phyloP scores from a whole-genome alignment of 2,113 vertebrate species.

The Pelusios castaneus region DNA sequence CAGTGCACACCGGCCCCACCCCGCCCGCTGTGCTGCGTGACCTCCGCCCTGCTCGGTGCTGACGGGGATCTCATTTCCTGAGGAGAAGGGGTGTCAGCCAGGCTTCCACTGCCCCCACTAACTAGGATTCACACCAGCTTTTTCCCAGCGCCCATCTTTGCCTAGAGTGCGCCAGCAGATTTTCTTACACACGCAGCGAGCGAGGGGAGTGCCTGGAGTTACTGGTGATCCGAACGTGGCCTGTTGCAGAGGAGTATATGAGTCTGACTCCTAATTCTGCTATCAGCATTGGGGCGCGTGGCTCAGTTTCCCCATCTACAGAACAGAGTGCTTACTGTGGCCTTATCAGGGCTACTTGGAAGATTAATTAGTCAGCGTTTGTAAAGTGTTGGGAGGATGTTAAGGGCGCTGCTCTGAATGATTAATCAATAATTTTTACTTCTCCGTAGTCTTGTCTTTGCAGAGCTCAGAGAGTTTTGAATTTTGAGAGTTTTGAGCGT shows the following conservation, averaged over 20 bases:
- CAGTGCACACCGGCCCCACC: not conserved
- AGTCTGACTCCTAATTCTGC: not conserved
- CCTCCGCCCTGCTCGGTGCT: not conserved
- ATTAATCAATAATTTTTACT: not conserved
- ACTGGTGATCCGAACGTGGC: not conserved
- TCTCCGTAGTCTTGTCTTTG: not conserved
- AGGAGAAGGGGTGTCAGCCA: not conserved
- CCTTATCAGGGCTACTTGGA: not conserved
- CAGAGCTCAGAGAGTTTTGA: not conserved
- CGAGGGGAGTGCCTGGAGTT: not conserved
- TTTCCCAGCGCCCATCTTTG: not conserved
- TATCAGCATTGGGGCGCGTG: not conserved
- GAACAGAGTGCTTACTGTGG: not conserved
- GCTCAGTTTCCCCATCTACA: not conserved
- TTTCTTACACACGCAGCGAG: not conserved
- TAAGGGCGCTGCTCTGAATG: not conserved
- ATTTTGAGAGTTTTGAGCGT: no score
- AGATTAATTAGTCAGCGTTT: not conserved
- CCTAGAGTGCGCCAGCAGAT: not conserved
- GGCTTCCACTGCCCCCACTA: not conserved
- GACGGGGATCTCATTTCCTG: not conserved
- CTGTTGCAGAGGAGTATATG: not conserved
- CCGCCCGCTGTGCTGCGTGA: not conserved
- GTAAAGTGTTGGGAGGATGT: not conserved
- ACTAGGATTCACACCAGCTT: not conserved